A percentile compares a stretch with the other conserved stretches of the same genome.
phyloP scores from a whole-genome alignment of 1,140 invertebrate species.

The Drosophila subpulchrella region DNA sequence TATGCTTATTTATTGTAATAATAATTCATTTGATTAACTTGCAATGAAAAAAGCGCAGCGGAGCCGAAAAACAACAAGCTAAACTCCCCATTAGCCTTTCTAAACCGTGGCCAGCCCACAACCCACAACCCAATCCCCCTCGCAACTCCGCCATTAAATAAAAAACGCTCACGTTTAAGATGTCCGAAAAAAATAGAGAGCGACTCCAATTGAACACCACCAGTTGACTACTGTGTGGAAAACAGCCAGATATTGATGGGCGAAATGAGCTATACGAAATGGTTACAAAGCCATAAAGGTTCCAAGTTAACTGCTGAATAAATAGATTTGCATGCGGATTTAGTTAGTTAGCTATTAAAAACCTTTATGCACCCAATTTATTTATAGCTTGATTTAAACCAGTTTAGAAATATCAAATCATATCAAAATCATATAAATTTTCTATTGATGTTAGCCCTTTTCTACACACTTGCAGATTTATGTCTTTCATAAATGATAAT shows the following conservation, averaged over 20 bases:
- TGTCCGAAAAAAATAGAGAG: conserved; percentile 58
- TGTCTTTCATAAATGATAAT: too few relatives aligned
- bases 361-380: too few relatives aligned
- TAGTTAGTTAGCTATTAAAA: not conserved
- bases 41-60: conserved; percentile 31
- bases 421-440: too few relatives aligned
- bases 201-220: conserved; percentile 26
- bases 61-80: conserved; percentile 49
- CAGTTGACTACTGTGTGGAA: conserved; percentile 30
- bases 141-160: conserved; percentile 14
- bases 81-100: conserved; percentile 82
- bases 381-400: too few relatives aligned
- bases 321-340: not conserved
- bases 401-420: too few relatives aligned
- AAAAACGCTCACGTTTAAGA: conserved; percentile 75
- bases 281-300: conserved; percentile 3
- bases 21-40: conserved; percentile 82
- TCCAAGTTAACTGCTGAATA: not conserved
- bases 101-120: conserved; percentile 61
- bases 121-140: conserved; percentile 5
- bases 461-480: too few relatives aligned
- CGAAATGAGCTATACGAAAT: conserved; percentile 1
- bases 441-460: too few relatives aligned
- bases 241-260: conserved; percentile 9
- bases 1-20: conserved; percentile 72